Evolutionary conservation across 92 coral and sea anemone genomes (phyloP), one percentile per base, ranked within the genome.

Genomic region (Scolanthus callimorphus): DNA sequence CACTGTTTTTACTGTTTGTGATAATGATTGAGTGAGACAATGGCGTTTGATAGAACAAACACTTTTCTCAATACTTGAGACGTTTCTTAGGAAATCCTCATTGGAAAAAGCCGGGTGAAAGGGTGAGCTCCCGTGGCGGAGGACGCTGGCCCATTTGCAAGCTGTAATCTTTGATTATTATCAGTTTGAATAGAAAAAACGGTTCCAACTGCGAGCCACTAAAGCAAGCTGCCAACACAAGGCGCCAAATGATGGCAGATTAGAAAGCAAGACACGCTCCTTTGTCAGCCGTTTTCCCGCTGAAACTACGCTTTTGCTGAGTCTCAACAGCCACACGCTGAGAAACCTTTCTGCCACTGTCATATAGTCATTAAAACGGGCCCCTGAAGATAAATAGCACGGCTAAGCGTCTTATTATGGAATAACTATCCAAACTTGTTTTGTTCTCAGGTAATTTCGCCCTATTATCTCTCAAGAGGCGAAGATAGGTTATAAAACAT

Each of bases 351-450:
- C 65, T 50, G 17, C 75, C 65, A 38, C 75, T 41, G 64, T 57
- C 46, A 46, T 20, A 30, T 68, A 46, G 46, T 68, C 30, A 68
- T 57, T 55, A 54, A 45, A 68, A 68, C 55, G 75, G 31, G 64
- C 31, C 49, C 75, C 58, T 29, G 65, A 54, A 17, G 75, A 10
- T 46, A 38, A 24, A 68, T 68, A 55, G 53, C 52, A 49, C 44
- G 54, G 75, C 58, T 61, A 53, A 61, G 55, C 75, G 54, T 68
- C 64, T 68, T 61, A 68, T 68, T 68, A 68, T 20, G 47, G 75
- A 63, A 68, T 68, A 29, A 68, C 65, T 55, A 54, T 68, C 58
- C 56, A 68, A 68, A 68, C 30, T 38, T 68, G 75, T 68, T 68
- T 57, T 68, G 65, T 44, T 27, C 62, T 46, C 27, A 54, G 58